Percentiles rank a stretch among this genome's conserved stretches.
Evolutionary conservation across 2,113 vertebrate species (phyloP).

Genomic region (Prunella himalayana): DNA sequence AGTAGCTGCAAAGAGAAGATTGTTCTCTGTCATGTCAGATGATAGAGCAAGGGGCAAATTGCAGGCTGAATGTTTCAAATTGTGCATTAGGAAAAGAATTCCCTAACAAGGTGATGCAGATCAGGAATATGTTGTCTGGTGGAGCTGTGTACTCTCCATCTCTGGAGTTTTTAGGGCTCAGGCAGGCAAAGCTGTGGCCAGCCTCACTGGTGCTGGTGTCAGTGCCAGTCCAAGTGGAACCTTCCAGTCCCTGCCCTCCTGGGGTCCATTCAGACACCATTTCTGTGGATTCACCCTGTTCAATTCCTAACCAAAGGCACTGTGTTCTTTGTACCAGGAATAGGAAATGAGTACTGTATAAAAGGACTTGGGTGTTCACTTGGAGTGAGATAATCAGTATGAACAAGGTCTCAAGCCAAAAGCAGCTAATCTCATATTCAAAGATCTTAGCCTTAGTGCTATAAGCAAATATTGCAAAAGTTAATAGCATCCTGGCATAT

Average conservation of each 20-base stretch:
- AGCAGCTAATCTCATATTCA: background rate
- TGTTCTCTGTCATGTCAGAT: background rate
- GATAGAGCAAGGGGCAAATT: background rate
- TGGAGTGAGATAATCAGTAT: background rate
- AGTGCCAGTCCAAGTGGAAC: background rate
- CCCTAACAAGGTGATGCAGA: background rate
- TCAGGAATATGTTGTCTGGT: background rate
- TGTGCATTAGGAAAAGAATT: background rate
- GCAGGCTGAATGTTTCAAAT: background rate
- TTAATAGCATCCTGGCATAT: background rate
- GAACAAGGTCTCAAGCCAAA: background rate
- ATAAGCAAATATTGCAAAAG: slow-evolving; percentile 5
- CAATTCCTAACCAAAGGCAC: background rate
- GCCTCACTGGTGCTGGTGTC: rapidly evolving
- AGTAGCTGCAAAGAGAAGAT: background rate
- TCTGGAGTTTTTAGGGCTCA: background rate
- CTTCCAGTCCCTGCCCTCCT: background rate
- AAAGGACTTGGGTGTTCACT: background rate
- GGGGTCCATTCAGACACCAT: background rate
- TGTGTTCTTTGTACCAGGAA: background rate
- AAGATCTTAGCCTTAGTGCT: background rate
- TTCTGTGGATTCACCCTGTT: background rate
- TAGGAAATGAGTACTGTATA: background rate
- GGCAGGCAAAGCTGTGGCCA: background rate
- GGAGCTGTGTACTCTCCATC: background rate